Evolutionary conservation across 2,888 invertebrate genomes (phyloP), one percentile per base, ranked within the genome.

Genomic region (Cerceris ruficornis): DNA sequence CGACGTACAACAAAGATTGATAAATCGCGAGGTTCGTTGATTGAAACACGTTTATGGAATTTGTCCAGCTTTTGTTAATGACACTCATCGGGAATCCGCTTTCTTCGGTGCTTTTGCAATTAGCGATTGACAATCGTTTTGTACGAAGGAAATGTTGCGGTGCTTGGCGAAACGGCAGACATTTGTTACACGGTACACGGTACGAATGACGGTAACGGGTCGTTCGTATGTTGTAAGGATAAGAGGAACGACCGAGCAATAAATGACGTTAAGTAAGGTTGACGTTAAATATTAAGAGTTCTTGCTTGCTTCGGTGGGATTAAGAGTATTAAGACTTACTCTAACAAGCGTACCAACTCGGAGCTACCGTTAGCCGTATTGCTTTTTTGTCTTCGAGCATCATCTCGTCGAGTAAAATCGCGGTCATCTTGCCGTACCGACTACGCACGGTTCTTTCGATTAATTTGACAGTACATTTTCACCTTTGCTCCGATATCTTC

Each of bases 321-420:
- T 71, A 73, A 75, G 73, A 71, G 75, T 77, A 74, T 83, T 81
- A 78, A 81, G 77, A 70, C 75, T 82, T 75, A 75, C 67, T 70
- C 82, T 86, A 86, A 84, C 83, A 79, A 84, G 80, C 77, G 75
- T 79, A 81, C 69, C 76, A 71, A 77, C 76, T 77, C 82, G 57
- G 57, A 81, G 80, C 82, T 87, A 88, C 89, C 88, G 89, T 89
- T 89, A 89, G 76, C 79, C 72, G 77, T 81, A 86, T 87, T 78
- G 83, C 74, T 77, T 85, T 86, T 87, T 83, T 82, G 61, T 68
- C 49, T 78, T 43, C 52, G 67, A 62, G 59, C 65, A 71, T 74
- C 72, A 75, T 77, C 80, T 77, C 69, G 62, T 49, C 39, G 39
- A 50, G 50, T 28, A 52, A 60, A 59, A 59, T 59, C 17, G 39